These are phyloP conservation scores for Chalcosyrphus nemorum DNA, from an alignment of 2,888 invertebrate species.

Conservation along the genomic window DNA sequence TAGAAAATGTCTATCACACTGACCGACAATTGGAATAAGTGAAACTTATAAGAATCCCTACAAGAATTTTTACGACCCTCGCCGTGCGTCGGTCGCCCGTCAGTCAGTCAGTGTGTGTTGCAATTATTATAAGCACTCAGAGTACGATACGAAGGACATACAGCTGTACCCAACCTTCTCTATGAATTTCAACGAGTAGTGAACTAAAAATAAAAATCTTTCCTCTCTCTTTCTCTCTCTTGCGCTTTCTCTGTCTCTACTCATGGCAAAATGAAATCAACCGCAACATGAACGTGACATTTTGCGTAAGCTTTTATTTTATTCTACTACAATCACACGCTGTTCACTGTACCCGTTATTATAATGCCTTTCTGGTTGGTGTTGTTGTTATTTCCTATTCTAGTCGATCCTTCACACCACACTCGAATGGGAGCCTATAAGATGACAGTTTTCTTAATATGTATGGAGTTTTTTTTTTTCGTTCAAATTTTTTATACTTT, in stretches of 20 bases:
- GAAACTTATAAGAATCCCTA: conserved; percentile 9
- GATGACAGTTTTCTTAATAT: conserved; percentile 30
- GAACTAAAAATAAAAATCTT: conserved; percentile 48
- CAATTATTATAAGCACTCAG: conserved; percentile 1
- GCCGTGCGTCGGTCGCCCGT: not conserved
- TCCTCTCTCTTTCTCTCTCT: too few relatives aligned
- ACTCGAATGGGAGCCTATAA: conserved; percentile 5
- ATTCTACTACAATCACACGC: conserved; percentile 18
- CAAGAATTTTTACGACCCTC: conserved; percentile 22
- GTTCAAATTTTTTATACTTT: not conserved
- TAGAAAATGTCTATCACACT: not conserved
- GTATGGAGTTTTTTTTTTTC: not conserved
- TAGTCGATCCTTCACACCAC: conserved; percentile 15
- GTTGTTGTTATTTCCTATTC: not conserved
- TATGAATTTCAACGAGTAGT: conserved; percentile 33
- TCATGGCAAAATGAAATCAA: conserved; percentile 50
- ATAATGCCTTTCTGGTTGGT: conserved; percentile 14
- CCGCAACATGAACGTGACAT: conserved; percentile 52
- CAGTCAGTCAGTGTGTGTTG: not conserved
- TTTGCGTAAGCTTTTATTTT: conserved; percentile 52
- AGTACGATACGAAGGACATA: conserved; percentile 23
- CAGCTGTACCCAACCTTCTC: conserved; percentile 2
- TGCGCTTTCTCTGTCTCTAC: too few relatives aligned
- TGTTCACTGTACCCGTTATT: too few relatives aligned
- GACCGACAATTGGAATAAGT: not conserved